Percentiles rank a stretch among this genome's conserved stretches.
phyloP scores from a whole-genome alignment of 2,113 vertebrate genomes.

The Lepisosteus osseus region DNA sequence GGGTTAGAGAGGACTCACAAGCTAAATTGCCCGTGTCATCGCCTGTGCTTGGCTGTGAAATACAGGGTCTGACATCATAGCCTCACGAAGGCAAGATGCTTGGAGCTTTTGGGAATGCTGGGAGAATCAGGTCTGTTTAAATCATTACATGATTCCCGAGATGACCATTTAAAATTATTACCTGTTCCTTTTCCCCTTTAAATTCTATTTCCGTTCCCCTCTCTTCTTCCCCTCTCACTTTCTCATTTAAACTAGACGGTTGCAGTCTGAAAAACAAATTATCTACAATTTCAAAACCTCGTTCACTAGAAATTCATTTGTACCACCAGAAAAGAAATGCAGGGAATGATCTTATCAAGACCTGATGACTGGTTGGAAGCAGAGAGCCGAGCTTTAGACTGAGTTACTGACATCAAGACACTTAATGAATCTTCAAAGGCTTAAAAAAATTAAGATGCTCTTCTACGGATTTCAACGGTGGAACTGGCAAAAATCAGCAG shows the following conservation, averaged over 20 bases:
- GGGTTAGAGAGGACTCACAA: conserved; percentile 77
- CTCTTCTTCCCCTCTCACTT: conserved; percentile 27
- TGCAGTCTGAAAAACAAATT: conserved; percentile 19
- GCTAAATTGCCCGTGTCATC: conserved; percentile 90
- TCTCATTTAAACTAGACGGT: conserved; percentile 22
- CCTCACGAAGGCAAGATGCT: conserved; percentile 46
- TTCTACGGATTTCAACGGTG: too few species aligned
- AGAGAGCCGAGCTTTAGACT: too few species aligned
- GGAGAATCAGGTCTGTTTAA: conserved; percentile 68
- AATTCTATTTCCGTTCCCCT: conserved; percentile 65
- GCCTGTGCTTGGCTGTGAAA: conserved; percentile 74
- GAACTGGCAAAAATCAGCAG: too few species aligned
- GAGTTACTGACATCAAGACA: too few species aligned
- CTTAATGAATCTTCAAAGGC: too few species aligned
- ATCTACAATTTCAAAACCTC: neutral
- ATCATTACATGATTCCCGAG: conserved; percentile 72
- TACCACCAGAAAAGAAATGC: neutral
- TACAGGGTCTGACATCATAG: conserved; percentile 72
- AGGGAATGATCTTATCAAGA: neutral
- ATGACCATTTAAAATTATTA: conserved; percentile 78
- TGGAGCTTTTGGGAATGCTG: conserved; percentile 59
- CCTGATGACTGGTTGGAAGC: too few species aligned
- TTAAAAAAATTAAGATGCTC: too few species aligned
- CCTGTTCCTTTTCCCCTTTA: conserved; percentile 66
- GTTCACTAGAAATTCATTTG: neutral